These are phyloP conservation scores for Branchinecta lynchi DNA, from an alignment of 1,140 invertebrate genomes.

Conservation along the genomic window DNA sequence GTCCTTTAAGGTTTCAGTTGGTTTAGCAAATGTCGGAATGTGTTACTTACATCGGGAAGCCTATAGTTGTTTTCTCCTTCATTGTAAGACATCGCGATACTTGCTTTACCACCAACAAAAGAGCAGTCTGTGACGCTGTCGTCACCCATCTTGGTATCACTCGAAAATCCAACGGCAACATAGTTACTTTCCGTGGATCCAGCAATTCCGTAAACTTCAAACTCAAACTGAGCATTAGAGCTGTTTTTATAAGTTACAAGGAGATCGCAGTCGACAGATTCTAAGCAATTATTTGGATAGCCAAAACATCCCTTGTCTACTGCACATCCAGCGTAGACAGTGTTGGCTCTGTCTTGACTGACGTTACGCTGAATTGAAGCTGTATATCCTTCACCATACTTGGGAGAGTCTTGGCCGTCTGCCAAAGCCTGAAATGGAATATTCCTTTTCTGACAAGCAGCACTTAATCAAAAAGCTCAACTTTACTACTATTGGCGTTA, in stretches of 20 bases:
- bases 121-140: constrained; percentile 73
- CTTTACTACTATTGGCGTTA: too few relatives aligned
- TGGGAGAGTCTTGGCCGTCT: too few relatives aligned
- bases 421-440: too few relatives aligned
- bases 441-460: too few relatives aligned
- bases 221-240: constrained; percentile 12
- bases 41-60: constrained; percentile 19
- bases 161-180: constrained; percentile 17
- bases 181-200: constrained; percentile 2
- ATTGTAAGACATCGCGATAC: constrained; percentile 53
- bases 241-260: constrained; percentile 16
- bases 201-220: constrained; percentile 17
- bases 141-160: constrained; percentile 33
- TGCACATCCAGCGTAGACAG: constrained; percentile 17
- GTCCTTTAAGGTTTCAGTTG: too few relatives aligned
- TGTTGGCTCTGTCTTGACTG: background rate
- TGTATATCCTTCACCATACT: too few relatives aligned
- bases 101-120: constrained; percentile 38
- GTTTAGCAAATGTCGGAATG: background rate
- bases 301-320: constrained; percentile 16
- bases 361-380: too few relatives aligned
- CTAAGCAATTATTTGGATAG: constrained; percentile 7
- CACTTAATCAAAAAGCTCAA: too few relatives aligned
- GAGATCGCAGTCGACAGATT: background rate
- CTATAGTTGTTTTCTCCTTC: constrained; percentile 34